Evolutionary conservation across 2,888 invertebrate genomes (phyloP).

Genomic region (Drosophila fulvimacula): DNA sequence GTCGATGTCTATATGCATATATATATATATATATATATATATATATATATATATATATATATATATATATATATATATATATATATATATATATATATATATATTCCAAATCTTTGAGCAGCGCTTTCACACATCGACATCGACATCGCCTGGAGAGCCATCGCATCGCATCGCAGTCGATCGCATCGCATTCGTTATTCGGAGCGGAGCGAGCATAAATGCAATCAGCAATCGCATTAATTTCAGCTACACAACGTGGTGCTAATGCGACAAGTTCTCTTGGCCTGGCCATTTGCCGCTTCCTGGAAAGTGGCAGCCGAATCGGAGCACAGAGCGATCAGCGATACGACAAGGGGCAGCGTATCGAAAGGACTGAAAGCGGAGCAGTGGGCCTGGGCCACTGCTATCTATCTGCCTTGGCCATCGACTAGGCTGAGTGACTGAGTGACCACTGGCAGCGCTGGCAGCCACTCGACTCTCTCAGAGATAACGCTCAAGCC

Average conservation of each 20-base stretch:
- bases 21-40: background rate
- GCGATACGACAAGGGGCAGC: constrained; percentile 49
- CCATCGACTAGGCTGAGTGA: constrained; percentile 54
- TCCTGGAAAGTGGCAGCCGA: constrained; percentile 45
- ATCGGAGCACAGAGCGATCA: constrained; percentile 37
- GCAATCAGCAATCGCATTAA: constrained; percentile 43
- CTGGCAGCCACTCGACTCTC: constrained; percentile 15
- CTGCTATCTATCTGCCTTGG: constrained; percentile 41
- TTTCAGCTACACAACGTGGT: constrained; percentile 53
- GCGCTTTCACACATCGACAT: constrained; percentile 18
- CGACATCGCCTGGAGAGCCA: background rate
- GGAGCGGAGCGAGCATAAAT: constrained; percentile 30
- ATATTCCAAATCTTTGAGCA: background rate
- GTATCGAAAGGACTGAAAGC: constrained; percentile 49
- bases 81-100: background rate
- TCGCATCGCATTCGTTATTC: constrained; percentile 21
- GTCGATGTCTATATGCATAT: background rate
- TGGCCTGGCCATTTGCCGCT: constrained; percentile 27
- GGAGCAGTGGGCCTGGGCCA: constrained; percentile 11
- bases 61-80: background rate
- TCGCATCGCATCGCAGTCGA: background rate
- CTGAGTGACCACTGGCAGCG: constrained; percentile 23
- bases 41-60: too few relatives aligned
- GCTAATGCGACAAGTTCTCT: constrained; percentile 75
- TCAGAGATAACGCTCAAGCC: constrained; percentile 25